Evolutionary conservation across 2,113 vertebrate genomes (phyloP).

Genomic region (Phylloscopus trochilus): DNA sequence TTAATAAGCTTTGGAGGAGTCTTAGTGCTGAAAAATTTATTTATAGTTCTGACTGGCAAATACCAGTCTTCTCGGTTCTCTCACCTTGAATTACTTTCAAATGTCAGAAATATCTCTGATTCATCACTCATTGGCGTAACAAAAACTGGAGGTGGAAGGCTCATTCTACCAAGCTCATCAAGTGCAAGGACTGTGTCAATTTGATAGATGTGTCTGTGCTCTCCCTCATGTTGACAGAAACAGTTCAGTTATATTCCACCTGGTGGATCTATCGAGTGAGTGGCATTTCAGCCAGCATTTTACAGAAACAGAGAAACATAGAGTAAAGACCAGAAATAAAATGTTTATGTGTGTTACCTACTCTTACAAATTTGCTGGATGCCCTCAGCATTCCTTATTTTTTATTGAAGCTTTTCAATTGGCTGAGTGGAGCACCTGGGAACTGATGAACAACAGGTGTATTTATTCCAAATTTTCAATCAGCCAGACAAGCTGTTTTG

Average conservation of each 20-base stretch:
- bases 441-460: background rate
- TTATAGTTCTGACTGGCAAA: constrained; percentile 43
- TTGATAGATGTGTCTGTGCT: constrained; percentile 37
- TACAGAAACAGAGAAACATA: background rate
- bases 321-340: background rate
- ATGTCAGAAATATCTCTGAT: constrained; percentile 55
- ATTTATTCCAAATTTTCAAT: background rate
- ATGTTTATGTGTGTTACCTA: background rate
- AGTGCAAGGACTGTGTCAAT: constrained; percentile 13
- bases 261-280: background rate
- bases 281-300: background rate
- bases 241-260: background rate
- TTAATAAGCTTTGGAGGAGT: constrained; percentile 17
- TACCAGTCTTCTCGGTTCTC: background rate
- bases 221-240: constrained; percentile 1
- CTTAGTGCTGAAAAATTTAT: constrained; percentile 25
- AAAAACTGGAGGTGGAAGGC: constrained; percentile 38
- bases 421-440: background rate
- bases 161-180: constrained; percentile 7
- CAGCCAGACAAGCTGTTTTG: background rate
- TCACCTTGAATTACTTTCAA: constrained; percentile 51
- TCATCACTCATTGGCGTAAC: constrained; percentile 13
- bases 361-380: background rate
- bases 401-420: background rate
- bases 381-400: background rate